Evolutionary conservation across 2,797 vertebrate species (phyloP), one percentile per base, ranked within the genome.

Genomic region (Cyclopterus lumpus): DNA sequence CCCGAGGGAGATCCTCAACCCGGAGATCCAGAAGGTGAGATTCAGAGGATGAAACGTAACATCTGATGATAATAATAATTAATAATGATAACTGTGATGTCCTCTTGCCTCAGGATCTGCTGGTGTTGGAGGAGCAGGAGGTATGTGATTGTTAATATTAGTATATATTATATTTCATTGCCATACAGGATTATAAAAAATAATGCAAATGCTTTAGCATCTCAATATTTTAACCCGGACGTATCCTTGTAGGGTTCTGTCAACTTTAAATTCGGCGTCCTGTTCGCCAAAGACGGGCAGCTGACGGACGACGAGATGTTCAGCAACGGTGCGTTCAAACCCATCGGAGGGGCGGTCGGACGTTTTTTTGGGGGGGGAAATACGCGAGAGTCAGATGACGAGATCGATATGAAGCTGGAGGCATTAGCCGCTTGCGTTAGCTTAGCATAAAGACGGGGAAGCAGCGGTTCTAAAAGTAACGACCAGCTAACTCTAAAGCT

Each of bases 301-400:
- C 95, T 99, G 80, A 99, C 98, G 14, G 98, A 99, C 9, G 98
- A 99, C 34, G 98, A 99, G 88, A 99, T 99, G 98, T 99, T 99
- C 85, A 99, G 98, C 91, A 99, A 99, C 0, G 98, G 98, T 99
- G 90, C 96, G 22, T 24, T 8, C 6, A 22, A 6, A 46, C 8
- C 8, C 48, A 5, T 44, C 28, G 15, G n/a, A 34, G 22, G 36
- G 2, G 34, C 3, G 26, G 3, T 24, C 51, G 4, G 8, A 24
- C 24, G 66, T 40, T 54, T 60, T 53, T n/a, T n/a, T n/a, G n/a
- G n/a, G n/a, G n/a, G n/a, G 26, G 3, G 3, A 9, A 38, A 48
- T 15, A 6, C 0, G 1, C 20, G 11, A 53, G 18, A 54, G 18
- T 30, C 16, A 16, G 20, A 38, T 26, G 20, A 59, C 8, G 46